These are phyloP conservation scores for Dasyurus viverrinus DNA, from an alignment of 2,113 vertebrate species.

Conservation along the genomic window DNA sequence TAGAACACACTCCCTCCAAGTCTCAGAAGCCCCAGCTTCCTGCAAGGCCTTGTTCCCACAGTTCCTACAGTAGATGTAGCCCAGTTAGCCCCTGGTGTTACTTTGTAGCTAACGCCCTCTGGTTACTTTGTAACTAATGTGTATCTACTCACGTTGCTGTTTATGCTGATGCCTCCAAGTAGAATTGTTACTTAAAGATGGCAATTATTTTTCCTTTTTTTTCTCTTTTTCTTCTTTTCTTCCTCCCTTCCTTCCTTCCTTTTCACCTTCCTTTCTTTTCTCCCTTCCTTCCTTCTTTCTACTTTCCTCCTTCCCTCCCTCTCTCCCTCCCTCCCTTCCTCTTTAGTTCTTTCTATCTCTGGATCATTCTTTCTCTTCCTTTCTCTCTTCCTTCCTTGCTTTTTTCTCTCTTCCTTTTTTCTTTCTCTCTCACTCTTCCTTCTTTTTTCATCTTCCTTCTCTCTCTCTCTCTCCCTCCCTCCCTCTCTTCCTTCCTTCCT, in stretches of 20 bases:
- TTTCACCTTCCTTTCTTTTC: too few relatives aligned
- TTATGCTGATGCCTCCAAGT: not conserved
- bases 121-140: not conserved
- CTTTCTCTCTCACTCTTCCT: not conserved
- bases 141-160: not conserved
- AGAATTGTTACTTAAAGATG: not conserved
- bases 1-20: too few relatives aligned
- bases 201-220: not conserved
- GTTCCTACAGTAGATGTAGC: too few relatives aligned
- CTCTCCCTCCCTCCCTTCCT: not conserved
- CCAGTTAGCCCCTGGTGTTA: too few relatives aligned
- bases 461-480: rapidly evolving
- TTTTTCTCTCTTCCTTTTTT: too few relatives aligned
- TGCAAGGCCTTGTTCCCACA: too few relatives aligned
- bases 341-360: not conserved
- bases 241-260: too few relatives aligned
- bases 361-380: not conserved
- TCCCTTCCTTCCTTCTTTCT: rapidly evolving
- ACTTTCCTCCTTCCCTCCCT: not conserved
- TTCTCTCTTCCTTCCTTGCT: not conserved
- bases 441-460: too few relatives aligned
- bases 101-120: too few relatives aligned
- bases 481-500: rapidly evolving
- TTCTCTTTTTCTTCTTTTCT: too few relatives aligned
- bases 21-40: too few relatives aligned